Base-by-base conservation (phyloP, 2,888 invertebrate genomes). In the Philopedon plagiatum region DNA sequence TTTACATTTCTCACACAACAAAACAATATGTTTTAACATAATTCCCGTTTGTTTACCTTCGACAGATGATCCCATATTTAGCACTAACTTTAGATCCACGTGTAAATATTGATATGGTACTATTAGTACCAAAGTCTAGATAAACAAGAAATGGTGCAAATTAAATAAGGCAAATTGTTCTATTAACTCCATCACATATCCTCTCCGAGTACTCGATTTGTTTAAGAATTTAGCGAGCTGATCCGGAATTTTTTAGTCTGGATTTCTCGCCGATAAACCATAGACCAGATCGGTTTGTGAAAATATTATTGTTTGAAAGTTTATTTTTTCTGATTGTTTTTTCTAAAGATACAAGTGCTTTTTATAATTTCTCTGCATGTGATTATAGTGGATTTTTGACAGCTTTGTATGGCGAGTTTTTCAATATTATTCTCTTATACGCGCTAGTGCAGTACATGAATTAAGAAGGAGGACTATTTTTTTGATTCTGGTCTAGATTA, bases 101-200 rank as follows among this genome's bases (percentile, higher is more conserved):
- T 2, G 58, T 58, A 21, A 58, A 58, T 41, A 58, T 39, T 58
- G 58, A 26, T 15, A 41, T 21, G n/a, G n/a, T n/a, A n/a, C 41
- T 58, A 23, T 5, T 11, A 57, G 39, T 58, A 58, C 41, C 23
- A 41, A 41, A 58, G 39, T 39, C 58, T 58, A 23, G 19, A 58
- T 41, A 58, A 57, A 39, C 39, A 29, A 8, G 26, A 34, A 58
- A 39, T 9, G 23, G 58, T 41, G 58, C 39, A 58, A 58, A 58
- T 58, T 58, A 58, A 58, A 39, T 41, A 15, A 8, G 58, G 58
- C 58, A 58, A 58, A 58, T 58, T 21, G 26, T 39, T 13, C 34
- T 19, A 58, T 58, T 58, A 23, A 18, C 0, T 37, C 21, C 19
- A 4, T 8, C 21, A 9, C 4, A n/a, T n/a, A n/a, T n/a, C n/a